Evolutionary conservation across 2,888 invertebrate species (phyloP).

Genomic region (Phragmatobia fuliginosa): DNA sequence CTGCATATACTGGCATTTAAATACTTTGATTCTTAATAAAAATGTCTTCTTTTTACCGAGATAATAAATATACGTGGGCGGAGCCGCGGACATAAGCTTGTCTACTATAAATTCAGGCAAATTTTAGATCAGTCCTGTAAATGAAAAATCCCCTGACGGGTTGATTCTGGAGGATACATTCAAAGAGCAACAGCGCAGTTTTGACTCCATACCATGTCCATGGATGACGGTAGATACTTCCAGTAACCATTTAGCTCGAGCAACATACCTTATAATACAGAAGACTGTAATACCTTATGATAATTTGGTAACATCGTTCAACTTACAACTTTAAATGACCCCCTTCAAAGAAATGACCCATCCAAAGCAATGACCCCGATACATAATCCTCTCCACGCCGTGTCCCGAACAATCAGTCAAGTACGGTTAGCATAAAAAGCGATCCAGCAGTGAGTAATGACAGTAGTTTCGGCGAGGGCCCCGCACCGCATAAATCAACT

Average conservation of each 20-base stretch:
- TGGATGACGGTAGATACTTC: no score
- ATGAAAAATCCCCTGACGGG: no score
- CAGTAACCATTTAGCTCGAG: not conserved
- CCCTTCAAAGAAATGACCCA: constrained; percentile 12
- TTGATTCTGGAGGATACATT: no score
- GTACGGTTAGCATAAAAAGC: constrained; percentile 67
- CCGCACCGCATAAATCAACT: constrained; percentile 59
- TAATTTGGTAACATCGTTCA: constrained; percentile 9
- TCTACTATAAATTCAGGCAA: no score
- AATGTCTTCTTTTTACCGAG: no score
- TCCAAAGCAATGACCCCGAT: constrained; percentile 24
- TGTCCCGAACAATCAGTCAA: constrained; percentile 54
- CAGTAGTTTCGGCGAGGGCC: constrained; percentile 58
- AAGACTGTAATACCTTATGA: not conserved
- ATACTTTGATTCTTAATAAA: no score
- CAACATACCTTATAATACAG: not conserved
- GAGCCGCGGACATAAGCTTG: no score
- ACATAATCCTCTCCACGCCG: constrained; percentile 33
- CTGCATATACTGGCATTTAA: no score
- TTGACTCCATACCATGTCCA: no score
- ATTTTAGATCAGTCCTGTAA: no score
- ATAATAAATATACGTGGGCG: no score
- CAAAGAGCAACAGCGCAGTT: no score
- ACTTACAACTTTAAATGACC: constrained; percentile 12
- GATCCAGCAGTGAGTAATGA: constrained; percentile 61